Evolutionary conservation across 2,888 invertebrate genomes (phyloP), one percentile per base, ranked within the genome.

Genomic region (Hedychridium roseum): DNA sequence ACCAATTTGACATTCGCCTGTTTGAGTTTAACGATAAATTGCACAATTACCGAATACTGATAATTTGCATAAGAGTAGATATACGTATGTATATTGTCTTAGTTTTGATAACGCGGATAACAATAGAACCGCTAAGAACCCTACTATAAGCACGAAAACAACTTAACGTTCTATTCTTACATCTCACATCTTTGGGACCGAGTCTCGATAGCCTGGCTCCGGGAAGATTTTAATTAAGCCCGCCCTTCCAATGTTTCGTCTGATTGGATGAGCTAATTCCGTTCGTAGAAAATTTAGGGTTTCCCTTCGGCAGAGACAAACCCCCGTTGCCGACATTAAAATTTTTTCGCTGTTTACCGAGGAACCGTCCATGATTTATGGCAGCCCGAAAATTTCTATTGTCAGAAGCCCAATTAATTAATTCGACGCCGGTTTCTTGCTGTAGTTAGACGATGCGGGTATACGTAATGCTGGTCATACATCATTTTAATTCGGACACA

Each of bases 141-240:
- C n/a, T 64, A 56, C 51, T 48, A 53, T 55, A 43, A 45, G 50
- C 32, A 62, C 48, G 58, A 55, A 60, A 61, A 64, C 50, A 66
- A 69, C 66, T 69, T 69, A 71, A 68, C 60, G 67, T 65, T 68
- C 61, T 71, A 68, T 66, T 72, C 68, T 67, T 64, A 65, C 57
- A 57, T 64, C 66, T 66, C 56, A 60, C 57, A 57, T 63, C 62
- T 60, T 54, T 57, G 53, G 54, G 52, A 40, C 46, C 36, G 57
- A 60, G 62, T 60, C 60, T 59, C 59, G 64, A 60, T 59, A 59
- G 60, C 51, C 56, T 43, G 54, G 57, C 59, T 66, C 63, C 65
- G 66, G 69, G 67, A 71, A 73, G 75, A 76, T 76, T 78, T 78
- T 78, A 78, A 78, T 78, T 76, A 78, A 78, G 72, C 66, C 78